Evolutionary conservation across 35 echinoderm and acorn worm genomes (phyloP), one percentile per base, ranked within the genome.

Genomic region (Patiria miniata): DNA sequence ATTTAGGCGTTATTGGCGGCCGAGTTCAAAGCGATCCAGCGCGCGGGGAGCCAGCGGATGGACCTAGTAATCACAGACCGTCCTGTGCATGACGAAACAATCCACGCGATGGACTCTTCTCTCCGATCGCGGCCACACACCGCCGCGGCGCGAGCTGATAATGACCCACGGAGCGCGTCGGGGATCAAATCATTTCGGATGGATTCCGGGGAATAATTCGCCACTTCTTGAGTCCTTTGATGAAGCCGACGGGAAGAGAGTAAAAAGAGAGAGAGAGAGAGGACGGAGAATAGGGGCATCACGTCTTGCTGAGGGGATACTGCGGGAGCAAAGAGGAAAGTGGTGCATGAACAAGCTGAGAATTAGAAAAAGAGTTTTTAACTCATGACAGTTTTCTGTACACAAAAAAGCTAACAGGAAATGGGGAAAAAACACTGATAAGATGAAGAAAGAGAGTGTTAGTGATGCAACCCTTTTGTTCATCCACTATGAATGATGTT

Each of bases 101-200:
- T 73, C 65, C 19, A 18, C 8, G 65, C 21, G 42, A 4, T 12
- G 12, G 12, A 12, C 42, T 47, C 42, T 47, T 12, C 4, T 4
- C 42, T 47, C 42, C 12, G 42, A 4, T 12, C 42, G 42, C 42
- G 42, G 4, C 42, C 42, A 4, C 4, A 6, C 42, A 47, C 42
- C 4, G 12, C 42, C 42, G 12, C 42, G 42, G 19, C 65, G 65
- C 65, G 19, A 23, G 2, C 19, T 34, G 65, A 73, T 73, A 73
- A 73, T 73, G 65, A 73, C 65, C 65, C 65, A 23, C 26, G 10
- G 65, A 73, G 65, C 65, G 65, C 42, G 65, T 34, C 34, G 65
- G 34, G 65, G 65, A 73, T 73, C 65, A 73, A 73, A 73, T 73
- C 65, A 73, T 73, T 73, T 73, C 65, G 65, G 65, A 73, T 73